Conservation (phyloP, 2,888 invertebrate genomes). For the Ectemnius lituratus region DNA sequence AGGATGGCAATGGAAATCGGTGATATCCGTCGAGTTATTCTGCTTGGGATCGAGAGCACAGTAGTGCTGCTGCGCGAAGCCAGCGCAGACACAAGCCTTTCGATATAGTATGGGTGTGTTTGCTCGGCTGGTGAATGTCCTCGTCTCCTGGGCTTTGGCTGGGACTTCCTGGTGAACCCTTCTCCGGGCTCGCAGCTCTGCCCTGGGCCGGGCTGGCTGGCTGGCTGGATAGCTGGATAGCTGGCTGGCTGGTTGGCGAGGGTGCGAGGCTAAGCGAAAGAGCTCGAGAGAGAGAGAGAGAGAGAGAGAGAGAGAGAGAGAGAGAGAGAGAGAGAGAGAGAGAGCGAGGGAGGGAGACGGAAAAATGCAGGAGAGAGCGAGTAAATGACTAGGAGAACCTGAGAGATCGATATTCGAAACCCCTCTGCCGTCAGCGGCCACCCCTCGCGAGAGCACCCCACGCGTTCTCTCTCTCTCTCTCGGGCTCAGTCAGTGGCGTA, state of each 20-base stretch:
- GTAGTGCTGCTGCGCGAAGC: no score
- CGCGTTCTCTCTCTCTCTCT: no score
- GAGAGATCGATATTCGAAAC: constrained; percentile 76
- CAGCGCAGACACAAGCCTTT: no score
- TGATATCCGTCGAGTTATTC: not conserved
- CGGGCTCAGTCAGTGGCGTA: constrained; percentile 56
- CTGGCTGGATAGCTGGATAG: not conserved
- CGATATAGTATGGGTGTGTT: constrained; percentile 15
- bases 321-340: constrained; percentile 68
- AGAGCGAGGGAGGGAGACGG: constrained; percentile 65
- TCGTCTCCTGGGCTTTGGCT: constrained; percentile 57
- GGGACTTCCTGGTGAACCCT: constrained; percentile 59
- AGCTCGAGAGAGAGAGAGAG: constrained; percentile 63
- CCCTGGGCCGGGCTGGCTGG: constrained; percentile 12
- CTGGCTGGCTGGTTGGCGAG: constrained; percentile 20
- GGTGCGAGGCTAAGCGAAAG: constrained; percentile 31
- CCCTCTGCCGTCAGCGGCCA: constrained; percentile 58
- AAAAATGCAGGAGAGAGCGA: constrained; percentile 57
- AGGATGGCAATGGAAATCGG: not conserved
- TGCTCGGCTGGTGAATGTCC: constrained; percentile 56
- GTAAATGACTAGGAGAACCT: constrained; percentile 71
- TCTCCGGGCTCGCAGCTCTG: constrained; percentile 21
- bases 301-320: constrained; percentile 67
- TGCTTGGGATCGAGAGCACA: constrained; percentile 13
- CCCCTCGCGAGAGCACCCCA: constrained; percentile 9